phyloP scores from a whole-genome alignment of 2,797 vertebrate genomes.

The Danio albolineatus region DNA sequence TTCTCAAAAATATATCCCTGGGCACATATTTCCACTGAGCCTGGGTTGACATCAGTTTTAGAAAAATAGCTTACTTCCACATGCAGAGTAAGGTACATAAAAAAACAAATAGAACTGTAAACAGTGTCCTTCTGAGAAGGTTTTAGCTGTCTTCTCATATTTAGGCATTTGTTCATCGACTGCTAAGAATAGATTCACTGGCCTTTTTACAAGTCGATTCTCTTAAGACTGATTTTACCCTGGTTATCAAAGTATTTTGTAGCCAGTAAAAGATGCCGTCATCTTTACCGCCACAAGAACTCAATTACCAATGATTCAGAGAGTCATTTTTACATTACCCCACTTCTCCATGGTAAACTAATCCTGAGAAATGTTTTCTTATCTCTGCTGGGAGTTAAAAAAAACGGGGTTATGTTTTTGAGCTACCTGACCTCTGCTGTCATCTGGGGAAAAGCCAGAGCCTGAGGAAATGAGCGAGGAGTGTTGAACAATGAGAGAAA shows the following conservation, averaged over 20 bases:
- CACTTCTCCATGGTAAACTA: neutral
- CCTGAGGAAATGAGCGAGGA: neutral
- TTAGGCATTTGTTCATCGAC: neutral
- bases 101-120: neutral
- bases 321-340: neutral
- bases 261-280: neutral
- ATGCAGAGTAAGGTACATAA: neutral
- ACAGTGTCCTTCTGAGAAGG: neutral
- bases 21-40: too few relatives aligned
- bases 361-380: neutral
- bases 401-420: constrained; percentile 5
- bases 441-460: constrained; percentile 19
- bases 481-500: constrained; percentile 49
- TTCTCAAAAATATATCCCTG: too few relatives aligned
- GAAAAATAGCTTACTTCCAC: too few relatives aligned
- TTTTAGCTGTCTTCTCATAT: neutral
- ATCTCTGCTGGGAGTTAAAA: constrained; percentile 12
- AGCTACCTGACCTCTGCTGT: constrained; percentile 5
- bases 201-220: neutral
- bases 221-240: neutral
- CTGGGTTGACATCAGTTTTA: too few relatives aligned
- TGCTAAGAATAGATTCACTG: neutral
- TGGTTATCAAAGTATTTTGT: neutral
- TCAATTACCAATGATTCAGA: neutral
- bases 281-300: neutral